Conservation (phyloP, 2,797 vertebrate genomes). For the Rhynchonycteris naso region DNA sequence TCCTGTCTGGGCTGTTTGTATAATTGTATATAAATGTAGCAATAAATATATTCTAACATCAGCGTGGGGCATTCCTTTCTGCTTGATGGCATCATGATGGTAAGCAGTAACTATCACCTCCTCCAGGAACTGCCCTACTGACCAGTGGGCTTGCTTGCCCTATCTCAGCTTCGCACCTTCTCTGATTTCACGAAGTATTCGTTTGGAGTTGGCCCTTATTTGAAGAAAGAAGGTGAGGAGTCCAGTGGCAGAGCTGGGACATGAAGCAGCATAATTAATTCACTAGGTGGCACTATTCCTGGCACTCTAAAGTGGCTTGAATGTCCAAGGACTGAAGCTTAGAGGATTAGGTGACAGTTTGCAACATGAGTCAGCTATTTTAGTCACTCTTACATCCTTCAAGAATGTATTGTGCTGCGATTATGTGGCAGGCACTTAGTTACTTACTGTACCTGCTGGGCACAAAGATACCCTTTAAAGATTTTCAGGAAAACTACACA, state of each 20-base stretch:
- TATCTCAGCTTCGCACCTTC: background rate
- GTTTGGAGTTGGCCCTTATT: background rate
- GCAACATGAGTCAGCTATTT: background rate
- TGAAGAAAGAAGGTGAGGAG: background rate
- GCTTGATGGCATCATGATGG: background rate
- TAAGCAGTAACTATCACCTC: background rate
- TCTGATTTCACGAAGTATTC: constrained; percentile 33
- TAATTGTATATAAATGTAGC: constrained; percentile 82
- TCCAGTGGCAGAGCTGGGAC: background rate
- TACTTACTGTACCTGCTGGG: background rate
- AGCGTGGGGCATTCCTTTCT: constrained; percentile 51
- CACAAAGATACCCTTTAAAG: background rate
- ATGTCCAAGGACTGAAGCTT: constrained; percentile 6
- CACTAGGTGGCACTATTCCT: constrained; percentile 28
- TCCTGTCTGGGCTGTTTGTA: constrained; percentile 70
- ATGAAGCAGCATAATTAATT: constrained; percentile 44
- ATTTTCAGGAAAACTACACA: background rate
- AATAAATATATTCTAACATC: constrained; percentile 85
- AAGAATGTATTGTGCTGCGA: background rate
- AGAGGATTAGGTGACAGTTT: constrained; percentile 6
- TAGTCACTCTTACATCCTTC: background rate
- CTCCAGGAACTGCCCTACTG: background rate
- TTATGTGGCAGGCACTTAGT: background rate
- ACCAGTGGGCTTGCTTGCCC: background rate
- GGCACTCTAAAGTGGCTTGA: background rate